Evolutionary conservation across 2,888 invertebrate species (phyloP), one percentile per base, ranked within the genome.

Genomic region (Rhodophaea formosa): DNA sequence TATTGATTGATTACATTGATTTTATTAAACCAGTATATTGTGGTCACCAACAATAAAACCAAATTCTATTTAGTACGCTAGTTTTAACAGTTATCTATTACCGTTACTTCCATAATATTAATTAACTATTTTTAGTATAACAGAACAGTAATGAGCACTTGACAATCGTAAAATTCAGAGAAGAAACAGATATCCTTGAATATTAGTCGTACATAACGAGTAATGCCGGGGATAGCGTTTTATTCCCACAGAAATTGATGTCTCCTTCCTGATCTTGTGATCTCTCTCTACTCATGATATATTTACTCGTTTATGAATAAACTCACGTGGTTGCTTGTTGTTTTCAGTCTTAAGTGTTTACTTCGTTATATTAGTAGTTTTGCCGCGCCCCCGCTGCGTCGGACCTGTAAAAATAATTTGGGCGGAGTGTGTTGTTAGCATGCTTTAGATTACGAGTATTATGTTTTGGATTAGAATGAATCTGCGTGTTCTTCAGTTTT

Each of bases 341-440:
- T 54, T 54, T 39, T 32, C 49, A 49, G 14, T 45, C 16, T 14
- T 29, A 30, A 8, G 7, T 54, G 45, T 54, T 54, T 45, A 44
- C 30, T 54, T 43, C 53, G 17, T 42, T 23, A 15, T 42, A 42
- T 12, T 32, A 1, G 46, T 30, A 14, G 29, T 46, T 14, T 12
- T n/a, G 23, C 14, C 7, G 49, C 49, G 49, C 51, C 35, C 15
- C 16, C 35, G 32, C 8, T 42, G 23, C 43, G 23, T 2, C 7
- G 42, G 7, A 30, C 14, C 32, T 49, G 14, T 8, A 8, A 32
- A 32, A 49, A 49, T 32, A 14, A 15, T 49, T 46, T 46, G 14
- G 8, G 3, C 30, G n/a, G 8, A 15, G 10, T 30, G 30, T 15
- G 23, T 23, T 43, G 29, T 43, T 43, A 0, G 42, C 3, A 5